Percentiles rank a stretch among this genome's conserved stretches.
These are phyloP conservation scores for Rhodeus uyekii DNA, from an alignment of 2,797 vertebrate species.

Conservation along the genomic window DNA sequence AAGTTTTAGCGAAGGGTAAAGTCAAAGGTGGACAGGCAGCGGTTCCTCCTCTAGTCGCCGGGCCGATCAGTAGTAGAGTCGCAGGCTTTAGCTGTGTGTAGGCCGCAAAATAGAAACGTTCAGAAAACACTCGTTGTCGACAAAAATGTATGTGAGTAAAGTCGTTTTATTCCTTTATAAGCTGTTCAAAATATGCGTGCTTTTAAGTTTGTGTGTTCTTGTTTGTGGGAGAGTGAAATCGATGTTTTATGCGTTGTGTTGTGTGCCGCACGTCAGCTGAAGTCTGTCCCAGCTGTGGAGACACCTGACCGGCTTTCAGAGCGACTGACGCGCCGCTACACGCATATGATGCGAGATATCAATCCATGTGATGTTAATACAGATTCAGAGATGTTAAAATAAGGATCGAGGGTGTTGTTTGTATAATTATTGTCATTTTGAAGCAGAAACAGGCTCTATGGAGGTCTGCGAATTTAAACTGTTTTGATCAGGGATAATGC, in stretches of 20 bases:
- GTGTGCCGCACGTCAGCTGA: constrained; percentile 30
- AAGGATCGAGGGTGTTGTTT: neutral
- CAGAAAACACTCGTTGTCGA: neutral
- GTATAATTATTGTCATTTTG: neutral
- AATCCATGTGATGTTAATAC: neutral
- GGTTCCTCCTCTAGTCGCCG: constrained; percentile 59
- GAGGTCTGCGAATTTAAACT: constrained; percentile 1
- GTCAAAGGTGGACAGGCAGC: constrained; percentile 45
- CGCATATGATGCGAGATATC: neutral
- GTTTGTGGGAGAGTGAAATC: neutral
- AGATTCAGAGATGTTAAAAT: neutral
- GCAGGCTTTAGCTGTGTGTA: constrained; percentile 67
- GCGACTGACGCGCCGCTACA: constrained; percentile 67
- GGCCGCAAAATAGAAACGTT: constrained; percentile 66
- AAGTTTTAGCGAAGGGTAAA: constrained; percentile 38
- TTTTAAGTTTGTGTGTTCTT: neutral
- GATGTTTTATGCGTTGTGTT: constrained; percentile 31
- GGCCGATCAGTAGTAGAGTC: constrained; percentile 53
- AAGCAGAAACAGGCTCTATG: neutral
- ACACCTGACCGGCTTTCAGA: constrained; percentile 74
- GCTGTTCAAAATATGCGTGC: neutral
- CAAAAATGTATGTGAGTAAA: neutral
- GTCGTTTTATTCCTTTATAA: neutral
- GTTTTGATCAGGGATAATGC: neutral
- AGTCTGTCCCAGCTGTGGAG: constrained; percentile 47